Conservation (phyloP, 2,888 invertebrate species). For the Theretra japonica region DNA sequence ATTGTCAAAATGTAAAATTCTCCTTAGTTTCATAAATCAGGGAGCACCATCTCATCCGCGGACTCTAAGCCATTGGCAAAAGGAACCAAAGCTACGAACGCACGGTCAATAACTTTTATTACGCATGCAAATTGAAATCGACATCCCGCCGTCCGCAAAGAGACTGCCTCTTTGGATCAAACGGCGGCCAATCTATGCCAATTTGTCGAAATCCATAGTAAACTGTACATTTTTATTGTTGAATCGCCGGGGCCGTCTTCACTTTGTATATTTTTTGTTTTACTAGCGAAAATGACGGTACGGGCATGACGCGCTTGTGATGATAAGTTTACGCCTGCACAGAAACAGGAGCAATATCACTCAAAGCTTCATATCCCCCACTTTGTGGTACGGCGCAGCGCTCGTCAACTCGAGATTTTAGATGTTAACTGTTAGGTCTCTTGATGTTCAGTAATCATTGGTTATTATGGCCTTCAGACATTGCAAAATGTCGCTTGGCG, state of each 20-base stretch:
- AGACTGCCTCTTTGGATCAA: constrained; percentile 13
- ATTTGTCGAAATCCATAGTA: background rate
- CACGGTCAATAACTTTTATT: constrained; percentile 2
- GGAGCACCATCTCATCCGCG: background rate
- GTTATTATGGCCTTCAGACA: too few relatives aligned
- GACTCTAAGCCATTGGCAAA: background rate
- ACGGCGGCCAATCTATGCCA: constrained; percentile 8
- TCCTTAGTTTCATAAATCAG: background rate
- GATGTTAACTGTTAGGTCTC: too few relatives aligned
- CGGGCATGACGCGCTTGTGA: background rate
- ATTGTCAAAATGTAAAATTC: too few relatives aligned
- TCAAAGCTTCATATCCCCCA: too few relatives aligned
- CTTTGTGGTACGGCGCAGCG: too few relatives aligned
- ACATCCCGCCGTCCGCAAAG: background rate
- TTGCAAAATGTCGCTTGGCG: too few relatives aligned
- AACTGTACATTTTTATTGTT: background rate
- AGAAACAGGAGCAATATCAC: background rate
- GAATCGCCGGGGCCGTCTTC: background rate
- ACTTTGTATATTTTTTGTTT: background rate
- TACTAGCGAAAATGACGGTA: too few relatives aligned
- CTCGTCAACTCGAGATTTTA: too few relatives aligned
- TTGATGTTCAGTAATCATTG: too few relatives aligned
- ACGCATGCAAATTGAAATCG: constrained; percentile 8
- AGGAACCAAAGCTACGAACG: background rate
- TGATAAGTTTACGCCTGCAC: background rate